Conservation (phyloP, 2,797 vertebrate genomes). For the Ptychadena robeensis region DNA sequence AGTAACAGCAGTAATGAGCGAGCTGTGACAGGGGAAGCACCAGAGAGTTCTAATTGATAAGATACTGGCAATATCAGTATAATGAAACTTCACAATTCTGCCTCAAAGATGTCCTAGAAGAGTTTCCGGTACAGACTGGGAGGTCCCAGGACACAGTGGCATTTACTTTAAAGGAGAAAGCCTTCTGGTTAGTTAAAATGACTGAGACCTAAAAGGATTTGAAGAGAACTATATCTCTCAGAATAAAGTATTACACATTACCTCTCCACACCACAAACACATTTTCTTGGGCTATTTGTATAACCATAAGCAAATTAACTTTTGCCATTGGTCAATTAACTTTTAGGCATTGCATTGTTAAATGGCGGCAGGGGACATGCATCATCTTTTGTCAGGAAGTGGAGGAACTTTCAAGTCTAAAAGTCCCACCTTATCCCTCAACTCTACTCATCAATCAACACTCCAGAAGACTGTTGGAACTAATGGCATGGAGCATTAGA, state of each 20-base stretch:
- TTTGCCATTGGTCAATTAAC: no score
- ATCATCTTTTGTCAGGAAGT: background rate
- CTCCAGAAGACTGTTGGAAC: no score
- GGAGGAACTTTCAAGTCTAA: no score
- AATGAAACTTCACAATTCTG: background rate
- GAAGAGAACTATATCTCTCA: background rate
- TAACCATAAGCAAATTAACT: no score
- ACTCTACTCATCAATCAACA: no score
- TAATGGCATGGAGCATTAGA: no score
- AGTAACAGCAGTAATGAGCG: background rate
- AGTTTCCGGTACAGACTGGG: background rate
- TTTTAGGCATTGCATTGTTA: background rate
- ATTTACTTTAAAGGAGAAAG: background rate
- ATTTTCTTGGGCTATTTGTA: no score
- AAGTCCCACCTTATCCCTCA: no score
- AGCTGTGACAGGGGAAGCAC: background rate
- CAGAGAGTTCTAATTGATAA: background rate
- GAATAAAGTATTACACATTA: no score
- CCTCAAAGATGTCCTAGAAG: background rate
- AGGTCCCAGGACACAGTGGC: background rate
- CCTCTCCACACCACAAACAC: no score
- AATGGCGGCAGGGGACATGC: background rate
- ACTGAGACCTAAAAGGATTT: background rate
- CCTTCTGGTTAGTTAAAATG: background rate
- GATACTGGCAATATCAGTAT: background rate